phyloP scores from a whole-genome alignment of 2,113 vertebrate species.

The Oophaga pumilio region DNA sequence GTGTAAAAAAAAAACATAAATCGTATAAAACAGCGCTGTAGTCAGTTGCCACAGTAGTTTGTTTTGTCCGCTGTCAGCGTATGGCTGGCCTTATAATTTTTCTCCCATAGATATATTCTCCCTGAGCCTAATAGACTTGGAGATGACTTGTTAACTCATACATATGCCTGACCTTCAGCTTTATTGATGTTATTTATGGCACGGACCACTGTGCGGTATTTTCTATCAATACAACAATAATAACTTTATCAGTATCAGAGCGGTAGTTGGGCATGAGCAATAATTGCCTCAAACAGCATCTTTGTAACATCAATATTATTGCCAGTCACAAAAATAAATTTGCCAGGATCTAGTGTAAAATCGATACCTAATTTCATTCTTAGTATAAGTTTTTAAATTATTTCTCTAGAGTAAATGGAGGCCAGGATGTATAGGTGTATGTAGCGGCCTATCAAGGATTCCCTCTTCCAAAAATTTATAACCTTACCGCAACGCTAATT shows the following conservation, averaged over 20 bases:
- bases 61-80: not conserved
- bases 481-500: constrained; percentile 10
- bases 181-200: constrained; percentile 45
- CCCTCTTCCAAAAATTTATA: constrained; percentile 20
- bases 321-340: constrained; percentile 45
- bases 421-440: constrained; percentile 23
- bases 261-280: constrained; percentile 33
- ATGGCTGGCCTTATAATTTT: not conserved
- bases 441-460: constrained; percentile 30
- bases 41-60: not conserved
- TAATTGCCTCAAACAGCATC: constrained; percentile 50
- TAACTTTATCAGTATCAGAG: constrained; percentile 53
- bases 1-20: constrained; percentile 1
- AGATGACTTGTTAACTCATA: constrained; percentile 1
- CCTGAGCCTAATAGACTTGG: not conserved
- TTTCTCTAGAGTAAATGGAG: constrained; percentile 40
- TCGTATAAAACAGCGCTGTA: not conserved
- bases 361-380: constrained; percentile 56
- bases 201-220: not conserved
- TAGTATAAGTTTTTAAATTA: constrained; percentile 55
- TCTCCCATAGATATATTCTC: not conserved
- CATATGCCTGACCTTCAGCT: constrained; percentile 50
- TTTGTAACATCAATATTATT: constrained; percentile 55
- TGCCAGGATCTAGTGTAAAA: constrained; percentile 52
- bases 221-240: constrained; percentile 56